Conservation (phyloP, 2,113 vertebrate genomes). For the Pseudopipra pipra region DNA sequence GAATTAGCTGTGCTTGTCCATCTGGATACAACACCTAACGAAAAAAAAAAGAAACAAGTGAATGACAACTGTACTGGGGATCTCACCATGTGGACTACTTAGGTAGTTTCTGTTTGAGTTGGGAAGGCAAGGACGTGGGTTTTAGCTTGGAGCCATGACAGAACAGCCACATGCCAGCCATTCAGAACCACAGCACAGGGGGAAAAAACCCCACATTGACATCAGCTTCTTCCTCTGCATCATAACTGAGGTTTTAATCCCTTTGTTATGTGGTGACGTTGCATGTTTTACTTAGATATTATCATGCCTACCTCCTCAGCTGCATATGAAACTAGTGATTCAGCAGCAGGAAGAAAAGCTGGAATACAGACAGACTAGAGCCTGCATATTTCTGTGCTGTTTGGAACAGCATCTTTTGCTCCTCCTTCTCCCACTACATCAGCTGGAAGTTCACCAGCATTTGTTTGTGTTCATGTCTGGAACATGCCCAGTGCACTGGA, state of each 20-base stretch:
- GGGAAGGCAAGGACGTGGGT: background rate
- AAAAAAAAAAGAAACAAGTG: background rate
- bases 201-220: background rate
- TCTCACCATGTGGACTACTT: rapidly evolving
- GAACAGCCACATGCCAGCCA: rapidly evolving
- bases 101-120: background rate
- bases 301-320: background rate
- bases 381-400: rapidly evolving
- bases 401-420: background rate
- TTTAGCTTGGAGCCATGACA: background rate
- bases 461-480: background rate
- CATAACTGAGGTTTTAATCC: background rate
- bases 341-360: background rate
- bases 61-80: background rate
- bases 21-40: conserved; percentile 92
- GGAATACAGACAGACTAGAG: background rate
- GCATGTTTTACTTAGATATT: background rate
- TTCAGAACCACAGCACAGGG: background rate
- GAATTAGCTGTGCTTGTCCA: conserved; percentile 94
- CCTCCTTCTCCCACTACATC: background rate
- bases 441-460: background rate
- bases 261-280: background rate
- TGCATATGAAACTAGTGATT: background rate
- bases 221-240: background rate
- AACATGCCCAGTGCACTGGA: rapidly evolving